These are phyloP conservation scores for Athene noctua DNA, from an alignment of 2,113 vertebrate genomes.

Conservation along the genomic window DNA sequence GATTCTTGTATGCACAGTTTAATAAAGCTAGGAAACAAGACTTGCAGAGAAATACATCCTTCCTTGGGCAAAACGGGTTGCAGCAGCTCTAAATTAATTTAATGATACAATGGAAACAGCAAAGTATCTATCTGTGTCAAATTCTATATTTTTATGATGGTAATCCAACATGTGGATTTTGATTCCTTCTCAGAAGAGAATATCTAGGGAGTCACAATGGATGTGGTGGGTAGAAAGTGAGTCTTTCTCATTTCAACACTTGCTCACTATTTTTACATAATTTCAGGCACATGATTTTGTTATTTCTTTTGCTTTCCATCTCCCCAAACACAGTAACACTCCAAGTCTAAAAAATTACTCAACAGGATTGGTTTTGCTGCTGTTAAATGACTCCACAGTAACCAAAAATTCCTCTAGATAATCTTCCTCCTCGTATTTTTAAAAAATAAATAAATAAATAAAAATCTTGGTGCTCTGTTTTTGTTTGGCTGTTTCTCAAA, in stretches of 20 bases:
- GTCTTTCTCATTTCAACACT: neutral
- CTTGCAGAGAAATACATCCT: neutral
- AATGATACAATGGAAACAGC: neutral
- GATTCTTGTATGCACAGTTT: constrained; percentile 47
- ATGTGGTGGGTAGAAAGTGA: neutral
- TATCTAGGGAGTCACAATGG: neutral
- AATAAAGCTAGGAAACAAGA: constrained; percentile 45
- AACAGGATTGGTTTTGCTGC: neutral
- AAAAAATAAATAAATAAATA: no score
- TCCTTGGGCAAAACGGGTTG: neutral
- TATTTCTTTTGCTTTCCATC: neutral
- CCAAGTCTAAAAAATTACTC: neutral
- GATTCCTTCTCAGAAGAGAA: neutral
- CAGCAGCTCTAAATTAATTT: neutral
- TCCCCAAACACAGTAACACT: neutral
- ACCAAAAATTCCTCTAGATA: neutral
- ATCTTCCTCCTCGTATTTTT: rapidly evolving
- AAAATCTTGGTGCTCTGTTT: neutral
- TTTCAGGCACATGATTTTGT: neutral
- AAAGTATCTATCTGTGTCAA: neutral
- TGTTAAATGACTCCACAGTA: neutral
- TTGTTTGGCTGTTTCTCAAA: neutral
- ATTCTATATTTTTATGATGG: neutral
- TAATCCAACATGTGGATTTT: neutral
- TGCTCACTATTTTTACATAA: neutral